Evolutionary conservation across 2,113 vertebrate genomes (phyloP).

Genomic region (Brachirus orientalis): DNA sequence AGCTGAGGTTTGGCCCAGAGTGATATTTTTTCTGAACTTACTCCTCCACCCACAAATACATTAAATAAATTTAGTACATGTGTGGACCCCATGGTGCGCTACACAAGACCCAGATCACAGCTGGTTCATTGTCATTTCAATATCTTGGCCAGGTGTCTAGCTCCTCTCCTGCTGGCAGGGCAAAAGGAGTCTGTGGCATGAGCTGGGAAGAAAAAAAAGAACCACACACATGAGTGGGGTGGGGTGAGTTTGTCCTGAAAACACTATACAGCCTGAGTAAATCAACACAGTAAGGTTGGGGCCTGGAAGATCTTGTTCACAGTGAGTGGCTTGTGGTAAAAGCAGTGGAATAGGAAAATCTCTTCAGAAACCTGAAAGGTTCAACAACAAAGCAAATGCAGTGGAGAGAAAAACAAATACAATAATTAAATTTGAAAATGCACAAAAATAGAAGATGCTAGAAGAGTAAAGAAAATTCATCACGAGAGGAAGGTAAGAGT

Average conservation of each 20-base stretch:
- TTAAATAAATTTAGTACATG: neutral
- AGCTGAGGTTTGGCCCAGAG: too few relatives aligned
- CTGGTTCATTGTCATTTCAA: constrained; percentile 30
- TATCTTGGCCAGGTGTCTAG: constrained; percentile 39
- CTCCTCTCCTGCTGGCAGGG: constrained; percentile 18
- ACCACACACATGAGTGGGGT: too few relatives aligned
- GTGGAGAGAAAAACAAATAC: neutral
- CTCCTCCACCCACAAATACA: neutral
- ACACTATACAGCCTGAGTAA: constrained; percentile 47
- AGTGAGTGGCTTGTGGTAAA: constrained; percentile 34
- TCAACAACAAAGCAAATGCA: neutral
- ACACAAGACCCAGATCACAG: neutral
- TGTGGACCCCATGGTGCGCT: constrained; percentile 14
- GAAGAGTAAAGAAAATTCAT: too few relatives aligned
- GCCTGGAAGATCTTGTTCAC: constrained; percentile 40
- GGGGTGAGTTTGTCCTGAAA: neutral
- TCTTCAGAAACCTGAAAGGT: constrained; percentile 34
- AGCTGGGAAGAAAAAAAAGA: constrained; percentile 17
- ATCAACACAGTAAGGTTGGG: constrained; percentile 48
- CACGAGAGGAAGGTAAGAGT: constrained; percentile 14
- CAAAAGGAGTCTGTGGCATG: neutral
- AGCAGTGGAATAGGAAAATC: constrained; percentile 44
- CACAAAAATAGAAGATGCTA: too few relatives aligned
- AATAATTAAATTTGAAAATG: neutral
- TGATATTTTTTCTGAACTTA: too few relatives aligned